A percentile compares a stretch with the other conserved stretches of the same genome.
Evolutionary conservation across 2,113 vertebrate genomes (phyloP).

Genomic region (Semnornis frantzii): DNA sequence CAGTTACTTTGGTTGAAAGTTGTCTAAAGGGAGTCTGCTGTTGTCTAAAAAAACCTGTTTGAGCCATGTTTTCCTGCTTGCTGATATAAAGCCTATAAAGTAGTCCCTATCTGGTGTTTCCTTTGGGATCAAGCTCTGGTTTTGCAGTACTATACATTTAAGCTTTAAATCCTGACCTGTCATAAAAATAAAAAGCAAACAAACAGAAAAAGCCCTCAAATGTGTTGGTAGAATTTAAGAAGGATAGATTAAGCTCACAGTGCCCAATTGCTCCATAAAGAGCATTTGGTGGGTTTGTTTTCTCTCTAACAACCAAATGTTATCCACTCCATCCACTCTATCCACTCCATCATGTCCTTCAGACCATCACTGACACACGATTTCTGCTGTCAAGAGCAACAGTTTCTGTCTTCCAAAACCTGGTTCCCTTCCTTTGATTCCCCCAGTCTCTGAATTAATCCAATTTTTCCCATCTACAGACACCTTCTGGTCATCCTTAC

Average conservation of each 20-base stretch:
- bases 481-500: background rate
- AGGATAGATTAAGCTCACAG: background rate
- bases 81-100: background rate
- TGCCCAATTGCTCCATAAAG: background rate
- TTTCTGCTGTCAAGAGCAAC: background rate
- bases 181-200: background rate
- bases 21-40: background rate
- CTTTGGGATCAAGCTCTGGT: conserved; percentile 1
- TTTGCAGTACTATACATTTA: background rate
- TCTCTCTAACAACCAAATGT: background rate
- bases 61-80: background rate
- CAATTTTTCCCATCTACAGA: background rate
- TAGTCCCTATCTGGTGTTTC: background rate
- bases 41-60: background rate
- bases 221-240: background rate
- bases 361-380: background rate
- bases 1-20: background rate
- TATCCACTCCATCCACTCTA: background rate
- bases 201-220: background rate
- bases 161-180: background rate
- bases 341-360: background rate
- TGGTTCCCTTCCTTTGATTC: background rate
- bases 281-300: background rate
- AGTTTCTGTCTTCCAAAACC: background rate
- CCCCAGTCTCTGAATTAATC: background rate